phyloP scores from a whole-genome alignment of 1,140 invertebrate species.

The Diabrotica virgifera region DNA sequence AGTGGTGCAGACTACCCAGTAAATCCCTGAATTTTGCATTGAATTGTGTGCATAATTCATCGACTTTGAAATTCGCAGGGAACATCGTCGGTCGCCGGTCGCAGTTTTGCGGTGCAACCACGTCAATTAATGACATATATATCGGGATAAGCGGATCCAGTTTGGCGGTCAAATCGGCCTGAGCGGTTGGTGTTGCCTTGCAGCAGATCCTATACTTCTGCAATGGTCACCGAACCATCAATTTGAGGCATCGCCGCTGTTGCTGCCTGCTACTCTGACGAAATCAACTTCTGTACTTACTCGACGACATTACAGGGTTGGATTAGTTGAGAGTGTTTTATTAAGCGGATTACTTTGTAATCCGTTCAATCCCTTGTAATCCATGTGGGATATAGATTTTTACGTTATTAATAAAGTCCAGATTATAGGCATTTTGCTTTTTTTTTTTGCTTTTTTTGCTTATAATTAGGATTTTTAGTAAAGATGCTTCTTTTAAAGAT shows the following conservation, averaged over 20 bases:
- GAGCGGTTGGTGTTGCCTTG: too few species aligned
- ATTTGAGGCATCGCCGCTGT: background rate
- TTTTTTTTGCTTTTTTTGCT: too few species aligned
- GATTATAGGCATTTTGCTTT: too few species aligned
- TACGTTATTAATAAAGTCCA: too few species aligned
- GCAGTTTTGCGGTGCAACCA: background rate
- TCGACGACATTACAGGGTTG: too few species aligned
- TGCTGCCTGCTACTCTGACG: background rate
- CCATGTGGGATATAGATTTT: too few species aligned
- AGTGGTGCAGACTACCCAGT: too few species aligned
- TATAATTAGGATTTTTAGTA: too few species aligned
- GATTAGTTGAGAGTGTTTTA: too few species aligned
- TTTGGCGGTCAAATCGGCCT: background rate
- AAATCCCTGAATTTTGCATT: background rate
- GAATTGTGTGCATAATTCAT: background rate
- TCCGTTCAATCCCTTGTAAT: too few species aligned
- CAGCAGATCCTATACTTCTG: background rate
- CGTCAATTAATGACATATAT: conserved; percentile 3
- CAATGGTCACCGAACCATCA: background rate
- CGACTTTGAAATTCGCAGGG: background rate
- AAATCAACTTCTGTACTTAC: background rate
- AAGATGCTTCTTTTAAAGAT: too few species aligned
- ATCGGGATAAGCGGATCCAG: background rate
- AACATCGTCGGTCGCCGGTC: background rate
- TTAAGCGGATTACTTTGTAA: too few species aligned